Conservation (phyloP, 2,797 vertebrate species). For the Chromis chromis region DNA sequence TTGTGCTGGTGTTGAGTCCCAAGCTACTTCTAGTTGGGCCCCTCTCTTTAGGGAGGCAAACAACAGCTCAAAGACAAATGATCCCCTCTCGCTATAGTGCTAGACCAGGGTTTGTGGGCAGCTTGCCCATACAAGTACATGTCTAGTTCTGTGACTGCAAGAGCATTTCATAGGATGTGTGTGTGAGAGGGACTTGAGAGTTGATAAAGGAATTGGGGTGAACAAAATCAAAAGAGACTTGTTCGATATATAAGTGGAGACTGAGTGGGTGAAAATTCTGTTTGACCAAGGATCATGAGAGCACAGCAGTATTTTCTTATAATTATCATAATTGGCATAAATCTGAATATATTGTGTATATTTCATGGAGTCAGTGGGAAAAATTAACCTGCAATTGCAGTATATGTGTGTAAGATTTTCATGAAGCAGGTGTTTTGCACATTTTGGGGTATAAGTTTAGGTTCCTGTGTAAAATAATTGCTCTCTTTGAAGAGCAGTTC, state of each 20-base stretch:
- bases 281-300: conserved; percentile 30
- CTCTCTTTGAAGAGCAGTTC: conserved; percentile 14
- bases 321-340: conserved; percentile 36
- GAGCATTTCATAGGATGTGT: conserved; percentile 43
- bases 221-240: background rate
- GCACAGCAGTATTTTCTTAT: conserved; percentile 19
- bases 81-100: conserved; percentile 43
- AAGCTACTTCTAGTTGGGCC: conserved; percentile 46
- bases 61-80: conserved; percentile 66
- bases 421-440: background rate
- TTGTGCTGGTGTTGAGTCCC: conserved; percentile 39
- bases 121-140: conserved; percentile 58
- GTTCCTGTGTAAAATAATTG: conserved; percentile 1
- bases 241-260: background rate
- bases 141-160: conserved; percentile 50
- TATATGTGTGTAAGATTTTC: background rate
- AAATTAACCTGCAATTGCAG: conserved; percentile 4
- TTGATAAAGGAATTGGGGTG: too few relatives aligned
- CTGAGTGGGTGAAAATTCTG: conserved; percentile 2
- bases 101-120: conserved; percentile 53
- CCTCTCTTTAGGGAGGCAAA: conserved; percentile 53
- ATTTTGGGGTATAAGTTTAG: conserved; percentile 5
- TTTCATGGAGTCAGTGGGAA: background rate
- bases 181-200: background rate
- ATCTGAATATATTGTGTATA: conserved; percentile 17